phyloP scores from a whole-genome alignment of 2,797 vertebrate genomes.

The Antrozous pallidus region DNA sequence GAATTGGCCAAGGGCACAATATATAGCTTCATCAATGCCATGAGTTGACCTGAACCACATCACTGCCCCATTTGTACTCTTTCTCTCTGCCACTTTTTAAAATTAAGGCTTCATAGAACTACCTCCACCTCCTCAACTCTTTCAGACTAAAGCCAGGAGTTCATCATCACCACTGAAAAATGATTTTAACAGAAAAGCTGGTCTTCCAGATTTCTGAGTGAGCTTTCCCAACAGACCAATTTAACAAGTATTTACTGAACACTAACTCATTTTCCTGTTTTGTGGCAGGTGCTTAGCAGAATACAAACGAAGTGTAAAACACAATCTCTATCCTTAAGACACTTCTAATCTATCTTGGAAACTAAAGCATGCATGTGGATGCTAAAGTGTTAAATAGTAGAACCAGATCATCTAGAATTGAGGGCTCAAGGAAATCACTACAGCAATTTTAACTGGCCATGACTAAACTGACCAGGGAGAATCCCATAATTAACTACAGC shows the following conservation, averaged over 20 bases:
- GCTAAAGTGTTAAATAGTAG: not conserved
- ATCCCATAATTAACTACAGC: constrained; percentile 3
- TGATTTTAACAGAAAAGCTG: not conserved
- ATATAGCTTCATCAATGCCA: not conserved
- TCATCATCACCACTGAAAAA: not conserved
- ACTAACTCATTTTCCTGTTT: not conserved
- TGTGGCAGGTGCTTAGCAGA: not conserved
- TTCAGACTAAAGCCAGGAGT: not conserved
- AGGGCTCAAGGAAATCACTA: not conserved
- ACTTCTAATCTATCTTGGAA: not conserved
- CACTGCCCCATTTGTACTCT: not conserved
- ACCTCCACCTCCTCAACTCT: not conserved
- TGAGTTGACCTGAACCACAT: not conserved
- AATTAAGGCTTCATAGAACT: not conserved
- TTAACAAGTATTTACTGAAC: not conserved
- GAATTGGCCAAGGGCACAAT: not conserved
- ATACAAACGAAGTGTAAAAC: not conserved
- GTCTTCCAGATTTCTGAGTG: not conserved
- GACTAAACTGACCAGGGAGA: constrained; percentile 28
- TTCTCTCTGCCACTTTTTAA: not conserved
- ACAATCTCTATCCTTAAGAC: not conserved
- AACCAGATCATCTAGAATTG: not conserved
- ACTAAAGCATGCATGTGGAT: not conserved
- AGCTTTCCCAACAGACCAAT: not conserved
- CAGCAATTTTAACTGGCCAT: constrained; percentile 9